phyloP scores from a whole-genome alignment of 1,140 invertebrate genomes.

The Cotesia vestalis region DNA sequence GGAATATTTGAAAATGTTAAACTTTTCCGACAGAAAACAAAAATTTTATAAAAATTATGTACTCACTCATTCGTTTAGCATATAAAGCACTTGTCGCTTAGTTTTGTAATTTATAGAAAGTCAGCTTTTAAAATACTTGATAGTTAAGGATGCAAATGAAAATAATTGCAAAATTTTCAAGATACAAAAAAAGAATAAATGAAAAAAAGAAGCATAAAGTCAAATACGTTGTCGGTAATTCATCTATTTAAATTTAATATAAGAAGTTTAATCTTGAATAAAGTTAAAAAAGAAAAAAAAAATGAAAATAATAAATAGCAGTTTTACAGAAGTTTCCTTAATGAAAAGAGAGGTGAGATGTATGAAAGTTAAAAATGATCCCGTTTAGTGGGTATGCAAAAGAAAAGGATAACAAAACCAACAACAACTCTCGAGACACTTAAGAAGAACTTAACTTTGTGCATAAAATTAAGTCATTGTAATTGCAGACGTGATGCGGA shows the following conservation, averaged over 20 bases:
- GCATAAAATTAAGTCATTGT: slow-evolving; percentile 66
- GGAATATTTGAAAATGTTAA: no score
- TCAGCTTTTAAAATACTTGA: no score
- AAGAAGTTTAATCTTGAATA: neutral
- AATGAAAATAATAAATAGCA: neutral
- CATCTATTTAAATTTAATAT: slow-evolving; percentile 5
- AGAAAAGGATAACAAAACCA: slow-evolving; percentile 27
- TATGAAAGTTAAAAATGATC: slow-evolving; percentile 24
- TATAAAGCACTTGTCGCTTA: no score
- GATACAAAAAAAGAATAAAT: no score
- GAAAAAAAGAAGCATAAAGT: no score
- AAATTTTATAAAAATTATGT: no score
- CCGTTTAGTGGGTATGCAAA: slow-evolving; percentile 16
- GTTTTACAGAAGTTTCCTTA: slow-evolving; percentile 18
- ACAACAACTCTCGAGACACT: slow-evolving; percentile 50
- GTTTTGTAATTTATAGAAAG: no score
- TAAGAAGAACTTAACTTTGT: slow-evolving; percentile 63
- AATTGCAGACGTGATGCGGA: slow-evolving; percentile 49
- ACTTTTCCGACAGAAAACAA: no score
- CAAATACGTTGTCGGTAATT: no score
- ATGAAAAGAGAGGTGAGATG: slow-evolving; percentile 16
- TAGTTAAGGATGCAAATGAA: no score
- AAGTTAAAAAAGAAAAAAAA: neutral
- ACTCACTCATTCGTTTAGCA: no score
- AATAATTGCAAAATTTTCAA: no score